Base-by-base conservation (phyloP, 2,888 invertebrate species). In the Heliconius ethilla region DNA sequence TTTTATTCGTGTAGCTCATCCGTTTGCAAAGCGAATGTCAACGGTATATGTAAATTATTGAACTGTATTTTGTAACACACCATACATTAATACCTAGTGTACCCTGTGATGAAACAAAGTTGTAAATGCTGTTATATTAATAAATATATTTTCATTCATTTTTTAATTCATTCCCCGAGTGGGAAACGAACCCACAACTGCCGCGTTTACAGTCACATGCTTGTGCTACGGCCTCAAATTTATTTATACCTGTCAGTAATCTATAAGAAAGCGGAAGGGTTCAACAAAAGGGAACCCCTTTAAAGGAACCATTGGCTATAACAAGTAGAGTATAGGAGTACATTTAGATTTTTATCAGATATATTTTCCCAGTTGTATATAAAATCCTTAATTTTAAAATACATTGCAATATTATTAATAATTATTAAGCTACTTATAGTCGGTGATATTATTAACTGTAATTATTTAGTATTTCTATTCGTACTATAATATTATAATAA, bases 271-370 rank as follows among this genome's bases (percentile, higher is more conserved):
- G 6, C 66, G 75, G 76, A 69, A 76, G 55, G 77, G 65, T 51
- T 59, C 5, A 63, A 81, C 78, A 74, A 77, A 76, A 75, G 69
- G 76, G 65, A 33, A 66, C 69, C 11, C 72, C 55, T 65, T 29
- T 55, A 70, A 37, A 66, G 62, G 29, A 51, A 79, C 45, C 66
- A 78, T 70, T 15, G 3, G 3, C 15, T 33, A 29, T 77, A 77
- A 75, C 69, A 76, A 79, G 66, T 75, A 70, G 70, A 70, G 62
- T 63, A 70, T 75, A 67, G 69, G 40, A 70, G 77, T 29, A 73
- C 63, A 75, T 75, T 51, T 77, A 70, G 67, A 73, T 59, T 79
- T 77, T 66, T 74, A 37, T 62, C 66, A 40, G 40, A 75, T 78
- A 63, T 55, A 67, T 76, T 81, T 81, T 70, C 51, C 72, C 75